Evolutionary conservation across 2,888 invertebrate species (phyloP), one percentile per base, ranked within the genome.

Genomic region (Vanessa cardui): DNA sequence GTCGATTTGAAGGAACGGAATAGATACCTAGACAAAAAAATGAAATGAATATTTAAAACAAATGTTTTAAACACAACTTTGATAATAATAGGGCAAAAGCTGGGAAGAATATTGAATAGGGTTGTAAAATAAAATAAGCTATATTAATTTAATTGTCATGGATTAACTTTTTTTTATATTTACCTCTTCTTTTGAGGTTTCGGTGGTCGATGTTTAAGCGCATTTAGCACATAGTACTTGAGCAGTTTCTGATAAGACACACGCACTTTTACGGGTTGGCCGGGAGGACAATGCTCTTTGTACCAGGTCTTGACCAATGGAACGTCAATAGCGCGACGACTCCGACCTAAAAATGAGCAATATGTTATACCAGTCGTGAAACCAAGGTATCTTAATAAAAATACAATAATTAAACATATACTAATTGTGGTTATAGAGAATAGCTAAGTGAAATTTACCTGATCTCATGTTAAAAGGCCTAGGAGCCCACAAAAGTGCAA

Each of bases 1-100:
- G 99, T 99, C 0, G 99, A 98, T 89, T 99, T 99, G 92, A 99
- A 99, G 0, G 99, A 99, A 44, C 99, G 96, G 95, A 99, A 99
- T 58, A 99, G 92, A 82, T 99, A 99, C 69, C 96, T 70, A 58
- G 15, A 2, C 6, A 31, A 61, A 7, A 49, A 58, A 49, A 12
- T 31, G 15, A 5, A 60, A 60, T 39, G 8, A 52, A 18, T 18
- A 44, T 44, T 46, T 31, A 20, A 6, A 2, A 15, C 15, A 52
- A 26, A 8, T 15, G 6, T 18, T 50, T 9, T 8, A 18, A 2
- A 18, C 20, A 20, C 3, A 18, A 18, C 6, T 18, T 18, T 18
- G 18, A 20, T 8, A 12, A 39, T 12, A 12, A 8, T 12, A 39
- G 12, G 33, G 33, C 8, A 12, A 12, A 12, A 9, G 9, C 3